Evolutionary conservation across 1,140 invertebrate species (phyloP).

Genomic region (Sycophila sp.): DNA sequence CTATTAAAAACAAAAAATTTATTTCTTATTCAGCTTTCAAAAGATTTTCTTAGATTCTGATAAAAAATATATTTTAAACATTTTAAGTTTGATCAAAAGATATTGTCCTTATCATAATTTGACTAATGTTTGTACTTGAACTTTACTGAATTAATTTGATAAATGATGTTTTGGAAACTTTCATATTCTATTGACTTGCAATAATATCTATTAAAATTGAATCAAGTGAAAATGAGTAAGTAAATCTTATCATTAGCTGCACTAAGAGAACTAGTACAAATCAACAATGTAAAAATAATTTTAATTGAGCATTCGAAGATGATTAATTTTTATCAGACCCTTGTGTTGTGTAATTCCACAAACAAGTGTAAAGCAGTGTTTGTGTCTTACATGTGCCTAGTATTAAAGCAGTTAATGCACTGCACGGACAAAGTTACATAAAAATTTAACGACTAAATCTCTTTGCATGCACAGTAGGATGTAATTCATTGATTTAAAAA

Average conservation of each 20-base stretch:
- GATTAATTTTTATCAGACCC: slow-evolving; percentile 30
- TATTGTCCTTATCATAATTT: too few species aligned
- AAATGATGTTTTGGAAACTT: too few species aligned
- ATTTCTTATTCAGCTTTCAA: too few species aligned
- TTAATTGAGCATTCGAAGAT: slow-evolving; percentile 25
- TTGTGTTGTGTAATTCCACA: background rate
- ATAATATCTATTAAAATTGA: background rate
- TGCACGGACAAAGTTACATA: background rate
- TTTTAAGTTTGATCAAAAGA: too few species aligned
- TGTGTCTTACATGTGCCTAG: background rate
- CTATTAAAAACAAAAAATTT: too few species aligned
- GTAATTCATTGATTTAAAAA: too few species aligned
- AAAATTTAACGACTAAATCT: slow-evolving; percentile 1
- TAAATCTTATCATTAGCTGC: background rate
- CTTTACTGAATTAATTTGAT: too few species aligned
- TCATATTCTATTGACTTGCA: too few species aligned
- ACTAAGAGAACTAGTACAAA: background rate
- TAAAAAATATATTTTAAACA: too few species aligned
- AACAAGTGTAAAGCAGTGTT: background rate
- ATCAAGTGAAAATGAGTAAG: background rate
- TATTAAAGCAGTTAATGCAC: background rate
- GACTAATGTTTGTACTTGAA: too few species aligned
- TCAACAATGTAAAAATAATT: slow-evolving; percentile 7
- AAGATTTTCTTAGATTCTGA: too few species aligned
- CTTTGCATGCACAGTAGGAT: too few species aligned